Evolutionary conservation across 2,113 vertebrate species (phyloP).

Genomic region (Takifugu flavidus): DNA sequence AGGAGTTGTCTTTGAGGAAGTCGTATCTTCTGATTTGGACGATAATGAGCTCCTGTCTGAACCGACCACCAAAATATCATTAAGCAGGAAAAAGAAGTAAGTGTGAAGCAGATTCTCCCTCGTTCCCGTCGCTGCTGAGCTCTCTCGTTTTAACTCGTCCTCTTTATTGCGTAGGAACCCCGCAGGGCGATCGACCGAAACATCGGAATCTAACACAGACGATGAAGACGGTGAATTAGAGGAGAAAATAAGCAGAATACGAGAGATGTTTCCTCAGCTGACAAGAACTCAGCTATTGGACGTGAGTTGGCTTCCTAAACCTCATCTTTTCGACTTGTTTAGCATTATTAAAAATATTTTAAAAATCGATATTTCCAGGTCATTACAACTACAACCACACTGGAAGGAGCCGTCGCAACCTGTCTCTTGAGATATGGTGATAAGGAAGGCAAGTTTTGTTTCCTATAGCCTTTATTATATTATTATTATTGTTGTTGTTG

Average conservation of each 20-base stretch:
- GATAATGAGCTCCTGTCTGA: conserved; percentile 42
- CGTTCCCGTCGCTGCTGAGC: not conserved
- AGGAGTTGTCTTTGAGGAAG: conserved; percentile 76
- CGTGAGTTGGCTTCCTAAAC: conserved; percentile 61
- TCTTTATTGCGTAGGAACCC: conserved; percentile 30
- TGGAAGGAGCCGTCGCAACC: conserved; percentile 83
- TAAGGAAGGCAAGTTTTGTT: conserved; percentile 68
- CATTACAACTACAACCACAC: conserved; percentile 75
- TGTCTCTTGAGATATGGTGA: conserved; percentile 76
- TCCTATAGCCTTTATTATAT: no score
- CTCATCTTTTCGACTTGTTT: no score
- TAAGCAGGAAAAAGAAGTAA: conserved; percentile 28
- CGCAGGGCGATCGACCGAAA: conserved; percentile 1
- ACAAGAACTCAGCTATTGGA: conserved; percentile 74
- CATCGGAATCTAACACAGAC: conserved; percentile 8
- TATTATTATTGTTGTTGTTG: no score
- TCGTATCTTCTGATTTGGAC: conserved; percentile 32
- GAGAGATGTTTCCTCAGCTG: conserved; percentile 83
- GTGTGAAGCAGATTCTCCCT: conserved; percentile 8
- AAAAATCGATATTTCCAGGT: conserved; percentile 67
- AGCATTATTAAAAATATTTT: no score
- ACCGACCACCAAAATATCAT: conserved; percentile 24
- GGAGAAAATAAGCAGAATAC: conserved; percentile 74
- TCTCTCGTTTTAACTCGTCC: not conserved
- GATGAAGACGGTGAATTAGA: conserved; percentile 59